Base-by-base conservation (phyloP, 2,888 invertebrate species). In the Charanyca ferruginea region DNA sequence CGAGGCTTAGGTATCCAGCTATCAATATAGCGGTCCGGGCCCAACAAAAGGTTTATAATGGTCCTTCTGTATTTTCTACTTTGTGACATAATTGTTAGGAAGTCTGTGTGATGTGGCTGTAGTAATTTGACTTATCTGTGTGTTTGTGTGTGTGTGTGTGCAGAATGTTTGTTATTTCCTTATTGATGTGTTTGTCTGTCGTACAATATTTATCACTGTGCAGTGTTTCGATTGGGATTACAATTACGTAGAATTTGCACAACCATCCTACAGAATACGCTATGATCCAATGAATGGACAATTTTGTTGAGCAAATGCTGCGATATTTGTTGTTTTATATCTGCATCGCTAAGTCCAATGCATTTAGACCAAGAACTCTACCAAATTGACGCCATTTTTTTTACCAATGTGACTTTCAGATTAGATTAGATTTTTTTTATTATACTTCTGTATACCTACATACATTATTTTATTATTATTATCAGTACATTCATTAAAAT, bases 111-210 rank as follows among this genome's bases (percentile, higher is more conserved):
- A 79, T 79, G 49, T 48, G 49, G 61, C 44, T 8, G 60, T 55
- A 62, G 58, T 47, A 35, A 61, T 59, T 69, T 76, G 64, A 69
- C 55, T 69, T 64, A 73, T 58, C 62, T 74, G 42, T 58, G 42
- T 48, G 18, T 42, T 42, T 61, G 35, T 44, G 47, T 54, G 48
- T 44, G 47, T 54, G 48, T 57, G 52, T 57, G 51, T 42, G 25
- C 42, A 61, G 62, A 23, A 45, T 66, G 67, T 74, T 66, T 61
- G 75, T 58, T 57, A 73, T 78, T 67, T 58, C 53, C 49, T 58
- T 65, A 73, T 78, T 74, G 48, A 78, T 67, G 74, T 74, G 68
- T 66, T 74, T 66, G 59, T 38, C n/a, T 51, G 3, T 6, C 53
- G 11, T 57, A 23, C 20, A 35, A 60, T 60, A 66, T 73, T 73